Base-by-base conservation (phyloP, 2,888 invertebrate species). In the Ptilodon capucinus region DNA sequence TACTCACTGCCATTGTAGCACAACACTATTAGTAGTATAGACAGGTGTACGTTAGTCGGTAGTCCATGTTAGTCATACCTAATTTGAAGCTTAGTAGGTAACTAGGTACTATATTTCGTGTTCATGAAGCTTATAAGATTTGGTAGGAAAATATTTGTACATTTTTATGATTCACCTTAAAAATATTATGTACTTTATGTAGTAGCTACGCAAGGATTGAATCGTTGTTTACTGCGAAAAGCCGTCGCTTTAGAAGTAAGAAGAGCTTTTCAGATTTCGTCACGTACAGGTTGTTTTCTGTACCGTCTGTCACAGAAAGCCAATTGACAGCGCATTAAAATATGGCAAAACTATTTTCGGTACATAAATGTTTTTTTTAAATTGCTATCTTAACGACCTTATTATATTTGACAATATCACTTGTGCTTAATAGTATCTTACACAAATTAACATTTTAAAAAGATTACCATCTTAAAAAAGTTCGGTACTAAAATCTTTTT, bases 1-100 rank as follows among this genome's bases (percentile, higher is more conserved):
- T 7, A 23, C n/a, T n/a, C n/a, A n/a, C n/a, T 74, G 64, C 80
- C 76, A 83, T 80, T 86, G 85, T 85, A n/a, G n/a, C n/a, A n/a
- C n/a, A n/a, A n/a, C n/a, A n/a, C n/a, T n/a, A n/a, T n/a, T n/a
- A n/a, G n/a, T n/a, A n/a, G n/a, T n/a, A n/a, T n/a, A n/a, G n/a
- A n/a, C n/a, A n/a, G n/a, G n/a, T n/a, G n/a, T n/a, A n/a, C n/a
- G n/a, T n/a, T n/a, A n/a, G n/a, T n/a, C n/a, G n/a, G n/a, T n/a
- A n/a, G n/a, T n/a, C n/a, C n/a, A n/a, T n/a, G n/a, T n/a, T n/a
- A n/a, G n/a, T n/a, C n/a, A n/a, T n/a, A n/a, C n/a, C n/a, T n/a
- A n/a, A n/a, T n/a, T n/a, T n/a, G n/a, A n/a, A n/a, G n/a, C n/a
- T n/a, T n/a, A n/a, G n/a, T n/a, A n/a, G n/a, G n/a, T n/a, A n/a